A percentile compares a stretch with the other conserved stretches of the same genome.
These are phyloP conservation scores for Helogale parvula DNA, from an alignment of 2,113 vertebrate species.

Conservation along the genomic window DNA sequence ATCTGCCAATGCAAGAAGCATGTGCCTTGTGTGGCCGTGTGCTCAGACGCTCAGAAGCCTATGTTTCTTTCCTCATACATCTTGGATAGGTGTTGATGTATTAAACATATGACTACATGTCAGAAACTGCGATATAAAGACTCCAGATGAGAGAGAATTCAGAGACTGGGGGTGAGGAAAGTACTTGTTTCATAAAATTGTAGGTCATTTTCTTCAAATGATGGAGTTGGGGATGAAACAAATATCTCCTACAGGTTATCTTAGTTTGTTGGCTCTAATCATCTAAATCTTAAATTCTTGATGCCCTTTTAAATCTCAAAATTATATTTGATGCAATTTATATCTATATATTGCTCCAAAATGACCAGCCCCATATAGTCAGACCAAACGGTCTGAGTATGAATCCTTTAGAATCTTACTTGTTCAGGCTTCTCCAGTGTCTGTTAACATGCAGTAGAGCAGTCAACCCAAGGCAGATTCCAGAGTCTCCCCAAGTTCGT, in stretches of 20 bases:
- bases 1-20: accelerated
- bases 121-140: not conserved
- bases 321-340: not conserved
- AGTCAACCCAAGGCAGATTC: not conserved
- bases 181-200: not conserved
- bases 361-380: not conserved
- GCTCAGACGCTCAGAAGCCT: too few relatives aligned
- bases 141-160: not conserved
- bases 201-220: not conserved
- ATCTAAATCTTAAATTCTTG: not conserved
- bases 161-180: not conserved
- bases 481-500: not conserved
- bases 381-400: not conserved
- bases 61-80: not conserved
- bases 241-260: not conserved
- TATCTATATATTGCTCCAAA: not conserved
- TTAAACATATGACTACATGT: not conserved
- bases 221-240: not conserved
- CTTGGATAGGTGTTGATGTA: not conserved
- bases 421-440: not conserved
- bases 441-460: accelerated
- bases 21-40: not conserved
- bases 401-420: too few relatives aligned
- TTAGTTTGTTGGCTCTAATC: not conserved
- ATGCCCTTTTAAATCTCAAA: not conserved